phyloP scores from a whole-genome alignment of 1,140 invertebrate species.

The Calliphora vicina region DNA sequence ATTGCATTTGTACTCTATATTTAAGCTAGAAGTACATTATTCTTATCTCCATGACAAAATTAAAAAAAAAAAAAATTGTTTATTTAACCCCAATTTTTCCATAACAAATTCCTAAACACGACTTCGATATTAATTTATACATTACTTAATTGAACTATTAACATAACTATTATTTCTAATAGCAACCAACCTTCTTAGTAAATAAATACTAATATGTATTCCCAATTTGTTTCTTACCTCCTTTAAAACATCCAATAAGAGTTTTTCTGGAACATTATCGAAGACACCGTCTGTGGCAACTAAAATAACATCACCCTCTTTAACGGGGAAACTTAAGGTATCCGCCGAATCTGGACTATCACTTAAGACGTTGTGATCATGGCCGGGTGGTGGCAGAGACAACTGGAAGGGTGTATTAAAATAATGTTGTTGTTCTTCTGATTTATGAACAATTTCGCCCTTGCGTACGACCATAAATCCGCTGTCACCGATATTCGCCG shows the following conservation, averaged over 20 bases:
- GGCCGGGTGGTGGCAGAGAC: constrained; percentile 88
- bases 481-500: constrained; percentile 98
- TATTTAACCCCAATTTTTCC: too few relatives aligned
- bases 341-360: constrained; percentile 93
- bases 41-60: too few relatives aligned
- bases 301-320: constrained; percentile 94
- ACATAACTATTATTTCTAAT: too few relatives aligned
- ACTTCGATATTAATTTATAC: too few relatives aligned
- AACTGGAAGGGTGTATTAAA: constrained; percentile 99
- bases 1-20: too few relatives aligned
- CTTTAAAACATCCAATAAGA: constrained; percentile 69
- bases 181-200: too few relatives aligned
- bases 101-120: too few relatives aligned
- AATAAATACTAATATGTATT: too few relatives aligned
- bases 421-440: constrained; percentile 96
- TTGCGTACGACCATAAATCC: constrained; percentile 92
- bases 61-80: too few relatives aligned
- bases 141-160: too few relatives aligned
- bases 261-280: constrained; percentile 93
- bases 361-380: constrained; percentile 82
- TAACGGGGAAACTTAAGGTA: constrained; percentile 87
- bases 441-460: constrained; percentile 87
- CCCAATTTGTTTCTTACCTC: constrained; percentile 51
- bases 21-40: too few relatives aligned
- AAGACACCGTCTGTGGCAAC: constrained; percentile 97